phyloP scores from a whole-genome alignment of 2,113 vertebrate species.

The Halcyon malimbica region DNA sequence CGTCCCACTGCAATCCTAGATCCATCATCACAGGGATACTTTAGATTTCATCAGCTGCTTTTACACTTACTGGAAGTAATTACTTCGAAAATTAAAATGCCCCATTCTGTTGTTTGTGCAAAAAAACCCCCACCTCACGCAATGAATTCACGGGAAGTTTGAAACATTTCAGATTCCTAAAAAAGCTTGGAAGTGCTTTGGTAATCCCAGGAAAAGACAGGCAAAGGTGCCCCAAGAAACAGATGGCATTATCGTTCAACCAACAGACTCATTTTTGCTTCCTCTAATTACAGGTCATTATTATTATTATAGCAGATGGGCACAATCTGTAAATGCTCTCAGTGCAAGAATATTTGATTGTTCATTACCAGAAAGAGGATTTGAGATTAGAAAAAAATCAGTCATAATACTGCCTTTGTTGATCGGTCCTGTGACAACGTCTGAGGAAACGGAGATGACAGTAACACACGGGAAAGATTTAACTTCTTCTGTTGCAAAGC shows the following conservation, averaged over 20 bases:
- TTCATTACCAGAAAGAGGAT: conserved; percentile 6
- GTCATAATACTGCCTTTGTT: not conserved
- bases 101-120: not conserved
- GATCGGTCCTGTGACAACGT: not conserved
- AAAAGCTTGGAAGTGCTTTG: not conserved
- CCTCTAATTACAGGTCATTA: conserved; percentile 18
- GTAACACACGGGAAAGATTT: not conserved
- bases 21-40: not conserved
- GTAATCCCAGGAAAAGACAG: not conserved
- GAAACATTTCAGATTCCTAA: not conserved
- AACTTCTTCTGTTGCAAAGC: not conserved
- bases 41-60: not conserved
- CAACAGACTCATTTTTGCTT: conserved; percentile 26
- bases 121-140: not conserved
- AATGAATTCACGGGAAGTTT: not conserved
- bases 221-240: not conserved
- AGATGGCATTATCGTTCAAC: conserved; percentile 28
- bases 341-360: not conserved
- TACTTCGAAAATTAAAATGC: not conserved
- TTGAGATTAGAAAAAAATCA: not conserved
- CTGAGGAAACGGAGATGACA: not conserved
- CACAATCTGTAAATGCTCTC: not conserved
- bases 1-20: not conserved
- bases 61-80: not conserved
- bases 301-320: conserved; percentile 1